Percentiles rank a stretch among this genome's conserved stretches.
Evolutionary conservation across 2,797 vertebrate genomes (phyloP).

Genomic region (Myoxocephalus aenaeus): DNA sequence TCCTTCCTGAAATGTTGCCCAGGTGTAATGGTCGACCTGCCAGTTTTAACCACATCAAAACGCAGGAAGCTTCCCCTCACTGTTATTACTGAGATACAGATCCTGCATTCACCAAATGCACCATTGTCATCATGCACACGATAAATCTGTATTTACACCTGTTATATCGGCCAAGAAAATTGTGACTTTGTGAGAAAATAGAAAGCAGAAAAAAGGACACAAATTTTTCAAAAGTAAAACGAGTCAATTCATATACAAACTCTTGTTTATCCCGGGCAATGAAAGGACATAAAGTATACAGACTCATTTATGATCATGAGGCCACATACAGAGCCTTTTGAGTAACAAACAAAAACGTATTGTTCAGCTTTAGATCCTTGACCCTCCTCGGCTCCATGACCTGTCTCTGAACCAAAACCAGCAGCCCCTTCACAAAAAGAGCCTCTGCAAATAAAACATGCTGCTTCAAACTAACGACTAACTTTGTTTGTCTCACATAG

Average conservation of each 20-base stretch:
- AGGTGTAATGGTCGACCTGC: constrained; percentile 66
- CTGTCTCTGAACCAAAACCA: constrained; percentile 55
- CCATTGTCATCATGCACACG: constrained; percentile 25
- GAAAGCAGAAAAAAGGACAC: background rate
- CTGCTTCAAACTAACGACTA: constrained; percentile 33
- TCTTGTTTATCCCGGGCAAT: background rate
- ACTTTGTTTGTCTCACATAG: constrained; percentile 9
- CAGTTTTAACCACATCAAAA: constrained; percentile 81
- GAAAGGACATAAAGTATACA: background rate
- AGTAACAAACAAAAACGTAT: constrained; percentile 17
- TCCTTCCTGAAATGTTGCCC: constrained; percentile 69
- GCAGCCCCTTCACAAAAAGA: constrained; percentile 28
- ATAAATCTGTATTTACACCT: constrained; percentile 32
- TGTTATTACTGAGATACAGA: constrained; percentile 72
- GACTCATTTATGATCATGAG: background rate
- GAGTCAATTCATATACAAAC: background rate
- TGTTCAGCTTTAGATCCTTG: background rate
- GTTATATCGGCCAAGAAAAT: constrained; percentile 3
- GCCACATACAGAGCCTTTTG: constrained; percentile 6
- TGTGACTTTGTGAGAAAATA: background rate
- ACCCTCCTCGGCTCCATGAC: constrained; percentile 38
- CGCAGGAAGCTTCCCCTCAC: constrained; percentile 73
- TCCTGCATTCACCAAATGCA: constrained; percentile 29
- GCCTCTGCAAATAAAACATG: constrained; percentile 44
- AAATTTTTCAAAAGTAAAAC: background rate